Evolutionary conservation across 2,888 invertebrate species (phyloP), one percentile per base, ranked within the genome.

Genomic region (Drosophila borborema): DNA sequence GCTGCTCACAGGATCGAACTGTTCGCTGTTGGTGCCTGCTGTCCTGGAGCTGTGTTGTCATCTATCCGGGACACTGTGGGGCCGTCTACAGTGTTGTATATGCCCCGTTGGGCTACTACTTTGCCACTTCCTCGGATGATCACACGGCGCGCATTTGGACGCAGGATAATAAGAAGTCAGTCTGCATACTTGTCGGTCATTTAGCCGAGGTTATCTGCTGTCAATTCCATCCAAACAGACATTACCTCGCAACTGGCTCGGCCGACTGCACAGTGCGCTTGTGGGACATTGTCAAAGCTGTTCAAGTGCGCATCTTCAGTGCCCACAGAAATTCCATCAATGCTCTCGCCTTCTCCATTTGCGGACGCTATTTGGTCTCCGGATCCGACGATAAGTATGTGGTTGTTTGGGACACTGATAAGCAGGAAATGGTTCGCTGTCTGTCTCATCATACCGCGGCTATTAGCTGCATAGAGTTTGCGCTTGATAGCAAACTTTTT

Each of bases 201-300:
- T 23, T 82, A 18, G 80, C 80, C 0, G 77, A 77, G 10, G 62
- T 86, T 5, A 40, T 34, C 23, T 72, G 71, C 46, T 85, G 80
- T 12, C 16, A 56, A 1, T 90, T 86, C 9, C 88, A 89, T 63
- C 82, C 82, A 0, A 89, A 85, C 54, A 60, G 82, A 4, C 75
- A 77, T 20, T 87, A 89, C 16, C 12, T 89, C 20, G 86, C 82
- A 54, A 87, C 86, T 0, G 86, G 88, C 7, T 86, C 90, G 0
- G 72, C 66, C 0, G 86, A 86, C 34, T 70, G 77, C 31, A 89
- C 86, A 0, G 73, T 85, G 0, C 63, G 85, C 10, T 4, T 86
- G 12, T 86, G 90, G 90, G 85, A 89, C 34, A 20, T 89, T 0
- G 14, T 69, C 1, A 74, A 69, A 18, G 68, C 71, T 0, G 10